Percentiles rank a stretch among this genome's conserved stretches.
These are phyloP conservation scores for Drosophila fuyamai DNA, from an alignment of 1,140 invertebrate species.

Conservation along the genomic window DNA sequence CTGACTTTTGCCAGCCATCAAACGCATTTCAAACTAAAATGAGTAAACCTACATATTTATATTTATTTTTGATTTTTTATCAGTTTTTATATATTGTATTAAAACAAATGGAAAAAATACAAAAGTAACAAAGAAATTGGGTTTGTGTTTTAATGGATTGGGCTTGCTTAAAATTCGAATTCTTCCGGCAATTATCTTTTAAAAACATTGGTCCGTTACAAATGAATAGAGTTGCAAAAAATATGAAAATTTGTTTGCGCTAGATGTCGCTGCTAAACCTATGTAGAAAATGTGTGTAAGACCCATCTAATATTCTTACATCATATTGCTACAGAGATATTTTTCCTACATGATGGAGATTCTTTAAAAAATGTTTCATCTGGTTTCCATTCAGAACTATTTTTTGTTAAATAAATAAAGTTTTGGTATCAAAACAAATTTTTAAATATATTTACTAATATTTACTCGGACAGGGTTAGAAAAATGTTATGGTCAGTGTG, in stretches of 20 bases:
- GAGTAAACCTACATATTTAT: constrained; percentile 48
- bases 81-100: constrained; percentile 56
- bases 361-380: too few species aligned
- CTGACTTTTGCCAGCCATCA: constrained; percentile 41
- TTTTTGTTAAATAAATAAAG: too few species aligned
- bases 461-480: too few species aligned
- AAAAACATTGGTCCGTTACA: not conserved
- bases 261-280: not conserved
- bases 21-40: constrained; percentile 44
- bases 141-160: not conserved
- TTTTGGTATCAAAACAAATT: too few species aligned
- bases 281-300: not conserved
- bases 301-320: not conserved
- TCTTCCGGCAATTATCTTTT: too few species aligned
- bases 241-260: not conserved
- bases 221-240: not conserved
- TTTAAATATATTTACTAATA: too few species aligned
- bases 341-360: too few species aligned
- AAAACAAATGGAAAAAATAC: constrained; percentile 50
- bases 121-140: constrained; percentile 38
- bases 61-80: constrained; percentile 59
- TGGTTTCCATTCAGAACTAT: too few species aligned
- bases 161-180: too few species aligned
- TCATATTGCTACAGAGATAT: too few species aligned
- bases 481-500: too few species aligned